These are phyloP conservation scores for Patagioenas fasciata DNA, from an alignment of 2,113 vertebrate genomes.

Conservation along the genomic window DNA sequence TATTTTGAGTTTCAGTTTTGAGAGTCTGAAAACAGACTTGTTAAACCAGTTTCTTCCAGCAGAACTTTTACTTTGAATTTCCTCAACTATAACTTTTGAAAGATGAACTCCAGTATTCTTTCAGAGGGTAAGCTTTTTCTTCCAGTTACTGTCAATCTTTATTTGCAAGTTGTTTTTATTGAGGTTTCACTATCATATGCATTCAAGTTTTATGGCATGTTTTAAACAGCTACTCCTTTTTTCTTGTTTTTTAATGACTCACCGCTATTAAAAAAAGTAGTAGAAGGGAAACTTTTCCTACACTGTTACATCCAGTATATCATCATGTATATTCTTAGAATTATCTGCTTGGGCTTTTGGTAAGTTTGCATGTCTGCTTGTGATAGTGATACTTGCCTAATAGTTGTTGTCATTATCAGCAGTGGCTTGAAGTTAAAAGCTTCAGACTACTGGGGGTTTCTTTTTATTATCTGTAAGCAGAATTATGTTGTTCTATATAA, in stretches of 20 bases:
- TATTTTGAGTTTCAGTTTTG: conserved; percentile 37
- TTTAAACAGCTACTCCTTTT: background rate
- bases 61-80: conserved; percentile 14
- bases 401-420: background rate
- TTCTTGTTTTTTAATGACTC: background rate
- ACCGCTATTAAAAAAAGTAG: background rate
- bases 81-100: background rate
- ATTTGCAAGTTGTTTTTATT: background rate
- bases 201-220: background rate
- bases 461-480: background rate
- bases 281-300: background rate
- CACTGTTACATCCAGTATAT: background rate
- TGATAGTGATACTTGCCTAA: background rate
- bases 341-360: background rate
- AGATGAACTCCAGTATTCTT: background rate
- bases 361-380: background rate
- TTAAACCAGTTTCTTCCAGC: background rate
- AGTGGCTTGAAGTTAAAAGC: background rate
- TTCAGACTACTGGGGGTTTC: background rate
- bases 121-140: background rate
- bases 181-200: background rate
- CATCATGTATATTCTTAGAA: background rate
- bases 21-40: background rate
- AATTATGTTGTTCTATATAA: background rate
- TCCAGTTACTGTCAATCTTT: background rate